phyloP scores from a whole-genome alignment of 2,888 invertebrate genomes.

The Tipula unca region DNA sequence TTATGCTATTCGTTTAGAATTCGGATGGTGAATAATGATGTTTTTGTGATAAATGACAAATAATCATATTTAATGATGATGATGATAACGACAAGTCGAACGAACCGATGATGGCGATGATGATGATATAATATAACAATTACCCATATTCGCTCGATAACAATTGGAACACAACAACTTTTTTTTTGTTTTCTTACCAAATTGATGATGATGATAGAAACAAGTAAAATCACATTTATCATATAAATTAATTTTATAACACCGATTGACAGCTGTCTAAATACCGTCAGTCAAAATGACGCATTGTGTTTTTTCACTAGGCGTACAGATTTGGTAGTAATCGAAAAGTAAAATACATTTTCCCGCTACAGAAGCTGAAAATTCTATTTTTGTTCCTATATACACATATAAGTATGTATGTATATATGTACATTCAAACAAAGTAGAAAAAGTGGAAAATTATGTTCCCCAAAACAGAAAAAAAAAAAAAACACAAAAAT shows the following conservation, averaged over 20 bases:
- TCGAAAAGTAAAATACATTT: neutral
- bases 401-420: neutral
- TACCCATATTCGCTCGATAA: neutral
- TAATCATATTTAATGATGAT: constrained; percentile 14
- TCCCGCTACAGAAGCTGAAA: neutral
- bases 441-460: neutral
- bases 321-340: constrained; percentile 37
- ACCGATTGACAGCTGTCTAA: constrained; percentile 42
- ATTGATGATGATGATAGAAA: neutral
- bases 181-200: neutral
- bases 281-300: constrained; percentile 45
- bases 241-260: neutral
- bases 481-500: too few species aligned
- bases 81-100: neutral
- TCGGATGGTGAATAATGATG: constrained; percentile 4
- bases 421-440: neutral
- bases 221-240: neutral
- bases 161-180: neutral
- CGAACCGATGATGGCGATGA: neutral
- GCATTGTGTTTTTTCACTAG: constrained; percentile 44
- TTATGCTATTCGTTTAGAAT: constrained; percentile 8
- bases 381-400: neutral
- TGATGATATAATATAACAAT: neutral
- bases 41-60: constrained; percentile 14
- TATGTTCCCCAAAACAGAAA: neutral